Evolutionary conservation across 1,140 invertebrate species (phyloP), one percentile per base, ranked within the genome.

Genomic region (Drosophila pseudoobscura): DNA sequence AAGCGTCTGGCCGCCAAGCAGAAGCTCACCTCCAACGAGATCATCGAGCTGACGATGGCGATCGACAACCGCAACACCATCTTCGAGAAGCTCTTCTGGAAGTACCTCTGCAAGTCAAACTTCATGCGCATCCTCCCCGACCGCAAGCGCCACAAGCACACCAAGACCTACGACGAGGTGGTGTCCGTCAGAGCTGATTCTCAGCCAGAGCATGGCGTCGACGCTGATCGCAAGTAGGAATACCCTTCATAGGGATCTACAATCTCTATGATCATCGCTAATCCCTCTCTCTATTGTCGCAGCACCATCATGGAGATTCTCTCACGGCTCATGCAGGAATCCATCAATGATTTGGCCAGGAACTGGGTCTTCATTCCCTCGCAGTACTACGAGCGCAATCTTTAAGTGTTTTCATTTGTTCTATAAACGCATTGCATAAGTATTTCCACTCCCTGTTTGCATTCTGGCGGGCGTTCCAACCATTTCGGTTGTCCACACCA

Each of bases 71-170:
- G 83, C 0, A 75, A 62, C 2, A 91, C 89, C n/a, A 88, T 91
- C 15, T 91, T 91, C 35, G 89, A 91, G 58, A 91, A 91, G 66
- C 82, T 91, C 13, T 91, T 84, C 53, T 91, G 89, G 89, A 80
- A 89, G 22, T 89, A 84, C 50, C 58, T 91, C n/a, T 80, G 89
- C 20, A 85, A 89, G 51, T 78, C 89, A 4, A 80, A 64, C 46
- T 88, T 88, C 39, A 89, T 91, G 89, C 85, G 89, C 39, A 78
- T 88, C 15, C 46, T 22, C 13, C 3, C 57, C 8, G 71, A 83
- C 22, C 60, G 75, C 4, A 56, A 65, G 9, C 68, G 64, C 4
- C 53, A 45, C 8, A 89, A 65, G 45, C 44, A 35, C 13, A 59
- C n/a, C 24, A 80, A 72, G 47, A 89, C 70, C 54, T 90, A 80